Conservation (phyloP, 1,140 invertebrate genomes). For the Antheraea mylitta region DNA sequence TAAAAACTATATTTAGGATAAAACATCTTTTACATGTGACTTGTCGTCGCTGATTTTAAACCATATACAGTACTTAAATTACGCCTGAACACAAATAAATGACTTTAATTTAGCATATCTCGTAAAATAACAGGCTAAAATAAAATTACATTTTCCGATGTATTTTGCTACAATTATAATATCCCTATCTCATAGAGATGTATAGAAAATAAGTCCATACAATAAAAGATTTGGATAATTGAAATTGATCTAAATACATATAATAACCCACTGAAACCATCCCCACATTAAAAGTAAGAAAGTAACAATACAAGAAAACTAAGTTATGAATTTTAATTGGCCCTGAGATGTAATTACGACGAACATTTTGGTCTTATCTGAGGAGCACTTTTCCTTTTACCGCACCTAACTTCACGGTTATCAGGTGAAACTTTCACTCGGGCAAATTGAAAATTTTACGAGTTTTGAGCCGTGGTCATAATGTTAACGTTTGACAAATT, state of each 20-base stretch:
- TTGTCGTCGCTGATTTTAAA: too few relatives aligned
- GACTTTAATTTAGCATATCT: too few relatives aligned
- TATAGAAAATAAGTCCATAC: too few relatives aligned
- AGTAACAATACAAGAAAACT: conserved; percentile 3
- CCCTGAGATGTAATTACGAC: conserved; percentile 42
- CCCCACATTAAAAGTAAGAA: not conserved
- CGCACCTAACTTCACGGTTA: conserved; percentile 63
- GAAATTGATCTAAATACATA: not conserved
- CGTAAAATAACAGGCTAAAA: too few relatives aligned
- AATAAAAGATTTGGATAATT: too few relatives aligned
- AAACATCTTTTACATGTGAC: too few relatives aligned
- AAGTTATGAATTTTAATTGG: conserved; percentile 6
- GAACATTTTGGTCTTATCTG: conserved; percentile 47
- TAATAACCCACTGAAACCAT: not conserved
- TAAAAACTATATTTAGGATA: too few relatives aligned
- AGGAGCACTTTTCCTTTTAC: conserved; percentile 50
- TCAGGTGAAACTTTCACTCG: conserved; percentile 66
- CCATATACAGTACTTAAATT: too few relatives aligned
- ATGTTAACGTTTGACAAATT: conserved; percentile 5
- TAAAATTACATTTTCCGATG: too few relatives aligned
- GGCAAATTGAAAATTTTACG: conserved; percentile 75
- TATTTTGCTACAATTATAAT: too few relatives aligned
- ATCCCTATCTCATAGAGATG: too few relatives aligned
- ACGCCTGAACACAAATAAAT: too few relatives aligned
- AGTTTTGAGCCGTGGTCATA: conserved; percentile 18